Evolutionary conservation across 2,797 vertebrate genomes (phyloP).

Genomic region (Lithobates sylvaticus): DNA sequence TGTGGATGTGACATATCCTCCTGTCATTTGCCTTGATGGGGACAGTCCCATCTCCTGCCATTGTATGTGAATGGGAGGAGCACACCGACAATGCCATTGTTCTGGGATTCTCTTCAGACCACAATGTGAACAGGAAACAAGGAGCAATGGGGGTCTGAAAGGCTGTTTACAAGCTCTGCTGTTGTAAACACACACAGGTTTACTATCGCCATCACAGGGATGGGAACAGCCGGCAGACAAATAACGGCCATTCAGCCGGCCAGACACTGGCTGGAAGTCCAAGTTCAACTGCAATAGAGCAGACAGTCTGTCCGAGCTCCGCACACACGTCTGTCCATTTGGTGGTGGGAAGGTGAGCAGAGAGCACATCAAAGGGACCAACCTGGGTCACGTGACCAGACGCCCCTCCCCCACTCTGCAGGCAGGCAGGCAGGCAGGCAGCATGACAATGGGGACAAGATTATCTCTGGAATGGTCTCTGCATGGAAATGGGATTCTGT

Average conservation of each 20-base stretch:
- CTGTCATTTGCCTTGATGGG: conserved; percentile 13
- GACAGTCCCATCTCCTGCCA: background rate
- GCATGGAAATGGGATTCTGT: too few species aligned
- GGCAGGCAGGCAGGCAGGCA: too few species aligned
- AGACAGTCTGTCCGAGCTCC: conserved; percentile 33
- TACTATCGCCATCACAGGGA: conserved; percentile 32
- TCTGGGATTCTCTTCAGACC: conserved; percentile 7
- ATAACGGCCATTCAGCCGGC: conserved; percentile 24
- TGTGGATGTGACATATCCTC: too few species aligned
- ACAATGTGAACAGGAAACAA: conserved; percentile 55
- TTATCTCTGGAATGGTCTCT: too few species aligned
- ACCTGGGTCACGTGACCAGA: too few species aligned
- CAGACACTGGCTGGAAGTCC: conserved; percentile 58
- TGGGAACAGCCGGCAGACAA: conserved; percentile 39
- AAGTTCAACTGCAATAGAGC: conserved; percentile 58
- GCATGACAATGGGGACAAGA: too few species aligned
- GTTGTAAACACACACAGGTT: conserved; percentile 53
- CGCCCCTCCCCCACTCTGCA: too few species aligned
- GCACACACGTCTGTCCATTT: conserved; percentile 43
- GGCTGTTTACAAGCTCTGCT: conserved; percentile 6
- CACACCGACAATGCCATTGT: conserved; percentile 24
- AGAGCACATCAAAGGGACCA: background rate
- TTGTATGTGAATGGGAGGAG: conserved; percentile 14
- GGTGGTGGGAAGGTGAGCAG: conserved; percentile 20
- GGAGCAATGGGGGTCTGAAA: conserved; percentile 20